Percentiles rank a stretch among this genome's conserved stretches.
These are phyloP conservation scores for Sander vitreus DNA, from an alignment of 2,113 vertebrate genomes.

Conservation along the genomic window DNA sequence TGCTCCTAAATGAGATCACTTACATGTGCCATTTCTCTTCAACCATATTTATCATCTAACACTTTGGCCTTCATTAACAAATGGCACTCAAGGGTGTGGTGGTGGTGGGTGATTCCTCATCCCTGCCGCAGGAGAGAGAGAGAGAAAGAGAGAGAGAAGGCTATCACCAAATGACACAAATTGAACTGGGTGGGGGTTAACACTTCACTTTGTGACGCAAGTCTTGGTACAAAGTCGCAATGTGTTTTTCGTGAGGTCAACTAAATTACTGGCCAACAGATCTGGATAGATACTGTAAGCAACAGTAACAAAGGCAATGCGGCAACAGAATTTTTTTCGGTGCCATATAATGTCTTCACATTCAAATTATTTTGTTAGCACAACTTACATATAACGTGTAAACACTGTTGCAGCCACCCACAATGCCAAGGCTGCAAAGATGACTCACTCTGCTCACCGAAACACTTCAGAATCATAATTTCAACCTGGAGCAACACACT, in stretches of 20 bases:
- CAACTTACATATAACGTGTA: not conserved
- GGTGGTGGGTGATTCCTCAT: constrained; percentile 75
- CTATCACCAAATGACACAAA: constrained; percentile 58
- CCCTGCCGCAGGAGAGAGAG: constrained; percentile 41
- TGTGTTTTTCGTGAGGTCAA: constrained; percentile 50
- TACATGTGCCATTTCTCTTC: constrained; percentile 87
- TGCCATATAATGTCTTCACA: constrained; percentile 16
- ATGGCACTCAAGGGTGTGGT: constrained; percentile 79
- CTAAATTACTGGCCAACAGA: constrained; percentile 14
- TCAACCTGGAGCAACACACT: constrained; percentile 34
- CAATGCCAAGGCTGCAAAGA: constrained; percentile 19
- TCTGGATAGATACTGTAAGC: constrained; percentile 7
- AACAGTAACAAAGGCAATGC: constrained; percentile 10
- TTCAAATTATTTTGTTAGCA: constrained; percentile 25
- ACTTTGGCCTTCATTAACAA: constrained; percentile 89
- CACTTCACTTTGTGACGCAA: constrained; percentile 44
- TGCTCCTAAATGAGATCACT: constrained; percentile 86
- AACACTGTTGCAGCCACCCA: not conserved
- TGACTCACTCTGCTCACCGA: constrained; percentile 44
- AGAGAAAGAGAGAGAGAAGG: constrained; percentile 26
- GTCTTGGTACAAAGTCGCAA: constrained; percentile 27
- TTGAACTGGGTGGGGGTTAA: constrained; percentile 43
- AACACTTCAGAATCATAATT: constrained; percentile 41
- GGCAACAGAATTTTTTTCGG: not conserved
- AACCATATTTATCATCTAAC: constrained; percentile 85